Percentiles rank a stretch among this genome's conserved stretches.
Conservation (phyloP, 1,140 invertebrate species). For the Hylaeus volcanicus region DNA sequence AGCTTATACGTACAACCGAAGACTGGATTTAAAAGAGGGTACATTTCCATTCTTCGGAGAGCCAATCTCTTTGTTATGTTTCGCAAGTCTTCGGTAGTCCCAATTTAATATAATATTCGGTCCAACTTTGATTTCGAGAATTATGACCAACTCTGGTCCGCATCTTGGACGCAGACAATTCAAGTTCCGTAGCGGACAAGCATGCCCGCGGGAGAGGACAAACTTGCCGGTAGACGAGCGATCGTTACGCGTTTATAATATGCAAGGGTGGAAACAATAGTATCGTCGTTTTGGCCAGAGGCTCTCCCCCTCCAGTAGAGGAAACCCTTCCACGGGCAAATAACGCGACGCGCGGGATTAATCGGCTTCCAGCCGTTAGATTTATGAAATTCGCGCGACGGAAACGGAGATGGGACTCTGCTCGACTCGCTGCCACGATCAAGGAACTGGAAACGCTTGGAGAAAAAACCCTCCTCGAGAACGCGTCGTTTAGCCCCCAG, state of each 20-base stretch:
- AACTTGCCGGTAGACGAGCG: constrained; percentile 72
- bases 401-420: not conserved
- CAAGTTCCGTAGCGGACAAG: constrained; percentile 55
- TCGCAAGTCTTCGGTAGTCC: too few relatives aligned
- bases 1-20: too few relatives aligned
- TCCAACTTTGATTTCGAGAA: too few relatives aligned
- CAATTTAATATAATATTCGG: too few relatives aligned
- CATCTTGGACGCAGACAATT: constrained; percentile 49
- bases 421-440: not conserved
- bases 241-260: constrained; percentile 78
- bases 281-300: constrained; percentile 67
- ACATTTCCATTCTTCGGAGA: too few relatives aligned
- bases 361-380: constrained; percentile 73
- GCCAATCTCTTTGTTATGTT: not conserved
- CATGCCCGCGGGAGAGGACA: constrained; percentile 71
- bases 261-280: constrained; percentile 80
- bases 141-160: too few relatives aligned
- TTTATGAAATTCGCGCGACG: constrained; percentile 68
- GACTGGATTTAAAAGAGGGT: too few relatives aligned
- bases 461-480: not conserved
- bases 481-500: not conserved
- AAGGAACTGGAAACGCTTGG: too few relatives aligned
- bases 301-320: constrained; percentile 22
- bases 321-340: constrained; percentile 71
- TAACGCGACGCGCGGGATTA: constrained; percentile 77